Base-by-base conservation (phyloP, 1,140 invertebrate genomes). In the Thaumatotibia leucotreta region DNA sequence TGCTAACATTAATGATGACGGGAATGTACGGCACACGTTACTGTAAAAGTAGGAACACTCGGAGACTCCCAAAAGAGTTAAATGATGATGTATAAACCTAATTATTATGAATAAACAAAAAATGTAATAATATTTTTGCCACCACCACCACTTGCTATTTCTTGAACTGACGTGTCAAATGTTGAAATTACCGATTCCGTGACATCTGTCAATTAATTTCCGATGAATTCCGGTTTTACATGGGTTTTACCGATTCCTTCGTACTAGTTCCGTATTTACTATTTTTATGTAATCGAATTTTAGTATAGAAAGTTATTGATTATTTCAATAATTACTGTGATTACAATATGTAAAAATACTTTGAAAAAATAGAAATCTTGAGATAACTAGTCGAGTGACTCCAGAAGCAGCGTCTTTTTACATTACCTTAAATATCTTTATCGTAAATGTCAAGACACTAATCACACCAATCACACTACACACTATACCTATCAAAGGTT, bases 1-100 rank as follows among this genome's bases (percentile, higher is more conserved):
- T 69, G 75, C 72, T 71, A 70, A 86, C 88, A 90, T 90, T 79
- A 86, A 84, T 76, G n/a, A n/a, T n/a, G 70, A 76, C 69, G 58
- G 61, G 65, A 71, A 74, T 67, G 24, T 33, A 29, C 22, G 5
- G 31, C 14, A 66, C 24, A 61, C 9, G 8, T 20, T 24, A 58
- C 11, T 8, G 11, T 27, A 66, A 58, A 3, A 35, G 39, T 22
- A 33, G 61, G 65, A 23, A 73, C 71, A 64, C 63, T 68, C 63
- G 69, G 52, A 61, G 68, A 27, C 27, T 58, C 14, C 35, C 63
- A 70, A 70, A 68, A 62, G 9, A 49, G 35, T 66, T 24, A 39
- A 31, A 33, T 50, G 8, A 20, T 54, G 63, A 9, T 62, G 27
- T 14, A 58, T 65, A 68, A 58, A 63, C 22, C 10, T 23, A 49